Conservation (phyloP, 2,888 invertebrate species). For the Acleris sparsana region DNA sequence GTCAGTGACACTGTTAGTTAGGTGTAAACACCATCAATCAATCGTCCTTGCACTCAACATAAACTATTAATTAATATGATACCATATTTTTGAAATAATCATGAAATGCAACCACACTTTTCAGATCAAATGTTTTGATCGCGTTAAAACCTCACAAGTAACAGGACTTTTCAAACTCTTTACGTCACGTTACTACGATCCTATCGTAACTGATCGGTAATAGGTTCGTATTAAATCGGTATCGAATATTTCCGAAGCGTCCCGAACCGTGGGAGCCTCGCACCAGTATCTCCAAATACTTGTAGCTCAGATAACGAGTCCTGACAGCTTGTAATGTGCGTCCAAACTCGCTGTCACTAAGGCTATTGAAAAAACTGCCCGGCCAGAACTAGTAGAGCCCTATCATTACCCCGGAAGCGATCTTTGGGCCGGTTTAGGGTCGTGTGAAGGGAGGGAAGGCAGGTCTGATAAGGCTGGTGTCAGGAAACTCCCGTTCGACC, state of each 20-base stretch:
- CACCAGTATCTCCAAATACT: conserved; percentile 60
- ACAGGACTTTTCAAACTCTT: no score
- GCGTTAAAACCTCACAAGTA: no score
- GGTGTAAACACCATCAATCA: no score
- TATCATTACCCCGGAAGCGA: conserved; percentile 44
- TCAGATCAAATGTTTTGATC: no score
- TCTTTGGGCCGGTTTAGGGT: conserved; percentile 40
- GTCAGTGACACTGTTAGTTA: no score
- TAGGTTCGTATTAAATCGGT: conserved; percentile 14
- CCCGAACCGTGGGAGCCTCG: conserved; percentile 64
- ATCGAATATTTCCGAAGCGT: conserved; percentile 38
- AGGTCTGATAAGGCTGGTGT: conserved; percentile 68
- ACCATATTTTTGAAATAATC: no score
- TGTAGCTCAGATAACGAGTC: conserved; percentile 68
- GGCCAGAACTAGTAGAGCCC: conserved; percentile 58
- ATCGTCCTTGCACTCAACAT: no score
- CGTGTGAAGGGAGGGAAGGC: conserved; percentile 45
- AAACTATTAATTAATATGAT: no score
- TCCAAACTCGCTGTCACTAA: conserved; percentile 71
- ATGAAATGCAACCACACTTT: no score
- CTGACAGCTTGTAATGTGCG: conserved; percentile 71
- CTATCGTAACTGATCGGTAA: not conserved
- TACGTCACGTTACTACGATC: no score
- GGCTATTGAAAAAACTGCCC: conserved; percentile 60
- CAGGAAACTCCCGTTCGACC: conserved; percentile 62